Evolutionary conservation across 2,113 vertebrate genomes (phyloP).

Genomic region (Turnix velox): DNA sequence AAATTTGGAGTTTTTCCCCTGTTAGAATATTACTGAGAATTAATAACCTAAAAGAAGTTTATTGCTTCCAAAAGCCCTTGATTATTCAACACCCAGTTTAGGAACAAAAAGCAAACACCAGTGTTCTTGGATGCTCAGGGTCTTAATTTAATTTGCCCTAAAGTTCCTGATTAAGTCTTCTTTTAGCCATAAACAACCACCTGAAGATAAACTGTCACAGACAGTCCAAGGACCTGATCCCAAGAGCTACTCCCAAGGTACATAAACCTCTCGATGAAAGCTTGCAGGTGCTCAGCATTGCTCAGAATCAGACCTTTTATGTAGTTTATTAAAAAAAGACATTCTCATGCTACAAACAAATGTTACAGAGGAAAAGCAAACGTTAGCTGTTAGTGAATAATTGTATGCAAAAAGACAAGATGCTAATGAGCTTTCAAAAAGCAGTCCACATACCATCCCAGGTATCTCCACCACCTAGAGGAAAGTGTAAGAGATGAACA

Average conservation of each 20-base stretch:
- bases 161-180: neutral
- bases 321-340: conserved; percentile 65
- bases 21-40: neutral
- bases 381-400: conserved; percentile 65
- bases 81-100: neutral
- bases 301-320: conserved; percentile 58
- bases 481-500: conserved; percentile 69
- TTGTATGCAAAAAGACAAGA: conserved; percentile 47
- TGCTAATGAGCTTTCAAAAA: conserved; percentile 58
- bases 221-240: neutral
- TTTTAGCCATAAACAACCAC: neutral
- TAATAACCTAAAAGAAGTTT: neutral
- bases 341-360: conserved; percentile 73
- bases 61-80: neutral
- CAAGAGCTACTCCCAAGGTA: neutral
- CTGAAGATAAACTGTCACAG: neutral
- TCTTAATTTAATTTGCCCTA: neutral
- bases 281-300: conserved; percentile 48
- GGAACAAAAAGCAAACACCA: neutral
- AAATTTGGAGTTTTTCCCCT: neutral
- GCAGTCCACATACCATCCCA: conserved; percentile 87
- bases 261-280: neutral
- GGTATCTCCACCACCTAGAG: conserved; percentile 86
- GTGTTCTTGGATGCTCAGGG: neutral
- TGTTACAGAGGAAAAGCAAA: conserved; percentile 70